Evolutionary conservation across 2,888 invertebrate genomes (phyloP), one percentile per base, ranked within the genome.

Genomic region (Tethea ocularis): DNA sequence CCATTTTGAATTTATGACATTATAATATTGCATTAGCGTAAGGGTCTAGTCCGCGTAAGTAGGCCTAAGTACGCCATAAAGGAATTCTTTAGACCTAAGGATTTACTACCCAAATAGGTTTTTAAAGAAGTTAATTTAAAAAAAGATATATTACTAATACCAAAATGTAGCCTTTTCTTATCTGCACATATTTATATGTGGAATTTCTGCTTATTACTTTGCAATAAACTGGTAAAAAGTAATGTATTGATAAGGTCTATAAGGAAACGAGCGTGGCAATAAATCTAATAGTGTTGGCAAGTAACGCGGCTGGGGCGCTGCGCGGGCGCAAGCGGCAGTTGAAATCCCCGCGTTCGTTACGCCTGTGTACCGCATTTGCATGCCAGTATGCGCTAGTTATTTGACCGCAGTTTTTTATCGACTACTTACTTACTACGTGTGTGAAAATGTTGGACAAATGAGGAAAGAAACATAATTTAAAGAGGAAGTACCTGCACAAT

Each of bases 351-450:
- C 56, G 22, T 51, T 36, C 67, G 69, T 69, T 68, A 62, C 69
- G 68, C 63, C 60, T 61, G 26, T 57, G 67, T 59, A 57, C 67
- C 61, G 61, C 29, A 71, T 73, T 73, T 70, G 71, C 71, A 71
- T 73, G 66, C 41, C 29, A 20, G 56, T 54, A 51, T 53, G 60
- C 58, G 56, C 60, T 59, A 57, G 22, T 68, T 68, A 69, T 68
- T 63, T 69, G 65, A 70, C 73, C 68, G 68, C 20, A 13, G 13
- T 22, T 58, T 54, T 58, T 54, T 54, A 54, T 55, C 23, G 7
- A 51, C 41, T 33, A 46, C 22, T 22, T 17, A 22, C 46, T 20
- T 20, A 15, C 46, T 46, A 10, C 20, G 20, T 46, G 46, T 20
- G 20, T 46, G 20, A 46, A 20, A 46, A 46, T 46, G 46, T 46